Evolutionary conservation across 2,888 invertebrate species (phyloP).

Genomic region (Pristionchus exspectatus): DNA sequence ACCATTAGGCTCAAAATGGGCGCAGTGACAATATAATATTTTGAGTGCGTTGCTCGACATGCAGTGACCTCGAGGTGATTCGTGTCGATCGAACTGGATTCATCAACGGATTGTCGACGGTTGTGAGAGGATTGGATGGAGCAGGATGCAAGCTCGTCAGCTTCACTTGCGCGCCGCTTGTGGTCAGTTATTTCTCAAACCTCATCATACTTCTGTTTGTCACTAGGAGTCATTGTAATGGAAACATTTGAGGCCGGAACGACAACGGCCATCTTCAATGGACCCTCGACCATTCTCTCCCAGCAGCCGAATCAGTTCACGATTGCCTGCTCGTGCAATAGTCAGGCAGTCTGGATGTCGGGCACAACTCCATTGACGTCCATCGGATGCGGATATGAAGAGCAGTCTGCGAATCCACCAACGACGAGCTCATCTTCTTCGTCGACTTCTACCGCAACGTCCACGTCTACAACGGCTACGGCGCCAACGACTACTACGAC

Average conservation of each 20-base stretch:
- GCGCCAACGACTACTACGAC: not conserved
- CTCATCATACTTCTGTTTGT: not conserved
- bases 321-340: not conserved
- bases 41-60: slow-evolving; percentile 32
- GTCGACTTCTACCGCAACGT: not conserved
- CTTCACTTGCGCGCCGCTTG: not conserved
- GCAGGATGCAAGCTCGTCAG: not conserved
- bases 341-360: not conserved
- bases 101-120: slow-evolving; percentile 10
- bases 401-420: not conserved
- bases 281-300: not conserved
- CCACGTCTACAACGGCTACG: not conserved
- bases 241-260: not conserved
- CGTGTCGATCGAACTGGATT: not conserved
- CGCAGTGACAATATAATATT: too few relatives aligned
- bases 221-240: too few relatives aligned
- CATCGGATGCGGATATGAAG: not conserved
- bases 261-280: not conserved
- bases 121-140: not conserved
- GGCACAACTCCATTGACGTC: not conserved
- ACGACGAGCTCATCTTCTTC: not conserved
- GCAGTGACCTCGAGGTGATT: slow-evolving; percentile 4
- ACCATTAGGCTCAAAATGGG: not conserved
- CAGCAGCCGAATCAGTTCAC: not conserved
- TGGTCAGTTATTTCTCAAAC: not conserved